Percentiles rank a stretch among this genome's conserved stretches.
Conservation (phyloP, 2,888 invertebrate genomes). For the Graphium colonna region DNA sequence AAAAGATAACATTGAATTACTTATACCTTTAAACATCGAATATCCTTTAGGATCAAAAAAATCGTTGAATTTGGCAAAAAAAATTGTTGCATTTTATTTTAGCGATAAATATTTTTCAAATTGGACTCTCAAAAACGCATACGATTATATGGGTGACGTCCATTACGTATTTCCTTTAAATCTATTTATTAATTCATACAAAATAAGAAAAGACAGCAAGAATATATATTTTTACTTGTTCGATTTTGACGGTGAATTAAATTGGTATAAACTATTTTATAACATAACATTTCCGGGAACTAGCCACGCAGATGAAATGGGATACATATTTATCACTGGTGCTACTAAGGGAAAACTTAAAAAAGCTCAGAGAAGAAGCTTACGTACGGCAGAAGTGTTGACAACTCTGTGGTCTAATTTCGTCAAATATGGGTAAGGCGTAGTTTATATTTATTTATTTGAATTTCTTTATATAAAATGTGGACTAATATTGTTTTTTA, state of each 20-base stretch:
- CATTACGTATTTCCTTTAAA: slow-evolving; percentile 28
- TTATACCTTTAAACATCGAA: slow-evolving; percentile 37
- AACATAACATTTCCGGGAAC: slow-evolving; percentile 24
- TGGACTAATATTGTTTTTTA: neutral
- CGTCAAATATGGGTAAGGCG: slow-evolving; percentile 32
- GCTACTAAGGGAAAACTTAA: slow-evolving; percentile 23
- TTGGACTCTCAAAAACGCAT: slow-evolving; percentile 26
- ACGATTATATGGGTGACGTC: slow-evolving; percentile 29
- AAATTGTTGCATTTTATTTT: slow-evolving; percentile 25
- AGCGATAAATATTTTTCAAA: slow-evolving; percentile 10
- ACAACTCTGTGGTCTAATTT: slow-evolving; percentile 32
- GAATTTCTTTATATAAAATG: neutral
- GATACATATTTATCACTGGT: slow-evolving; percentile 29
- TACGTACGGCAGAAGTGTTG: slow-evolving; percentile 27
- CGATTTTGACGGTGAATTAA: slow-evolving; percentile 31
- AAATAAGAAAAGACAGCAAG: slow-evolving; percentile 21
- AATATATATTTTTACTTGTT: slow-evolving; percentile 31
- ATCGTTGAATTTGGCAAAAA: slow-evolving; percentile 29
- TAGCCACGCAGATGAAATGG: slow-evolving; percentile 27
- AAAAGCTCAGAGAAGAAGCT: slow-evolving; percentile 25
- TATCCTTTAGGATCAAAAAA: slow-evolving; percentile 30
- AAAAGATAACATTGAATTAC: slow-evolving; percentile 32
- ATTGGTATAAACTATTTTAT: slow-evolving; percentile 25
- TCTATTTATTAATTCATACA: slow-evolving; percentile 29
- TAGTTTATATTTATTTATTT: neutral